A percentile compares a stretch with the other conserved stretches of the same genome.
phyloP scores from a whole-genome alignment of 2,113 vertebrate species.

The Dinomys branickii region DNA sequence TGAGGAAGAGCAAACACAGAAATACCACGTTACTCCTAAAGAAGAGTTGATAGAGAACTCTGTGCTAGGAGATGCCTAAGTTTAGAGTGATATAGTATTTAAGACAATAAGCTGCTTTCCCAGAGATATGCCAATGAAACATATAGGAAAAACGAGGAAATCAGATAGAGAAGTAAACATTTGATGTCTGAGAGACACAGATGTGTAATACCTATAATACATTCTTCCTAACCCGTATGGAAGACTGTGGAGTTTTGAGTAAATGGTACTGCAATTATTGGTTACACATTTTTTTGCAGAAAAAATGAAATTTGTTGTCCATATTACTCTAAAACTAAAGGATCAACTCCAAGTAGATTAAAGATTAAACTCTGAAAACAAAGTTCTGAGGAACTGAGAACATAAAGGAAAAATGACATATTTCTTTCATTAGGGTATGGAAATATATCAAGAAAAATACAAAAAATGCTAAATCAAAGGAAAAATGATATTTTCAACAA shows the following conservation, averaged over 20 bases:
- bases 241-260: not conserved
- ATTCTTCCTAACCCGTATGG: too few relatives aligned
- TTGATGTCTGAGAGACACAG: not conserved
- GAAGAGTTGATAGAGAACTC: not conserved
- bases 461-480: not conserved
- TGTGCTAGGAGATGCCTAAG: not conserved
- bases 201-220: too few relatives aligned
- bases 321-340: not conserved
- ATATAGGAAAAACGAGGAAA: not conserved
- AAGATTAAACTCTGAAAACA: not conserved
- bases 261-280: not conserved
- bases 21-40: not conserved
- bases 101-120: not conserved
- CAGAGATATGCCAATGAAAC: not conserved
- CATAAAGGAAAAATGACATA: not conserved
- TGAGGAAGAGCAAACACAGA: not conserved
- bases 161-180: not conserved
- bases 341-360: not conserved
- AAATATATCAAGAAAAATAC: not conserved
- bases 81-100: not conserved
- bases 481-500: not conserved
- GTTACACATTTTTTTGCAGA: not conserved
- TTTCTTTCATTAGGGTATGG: not conserved
- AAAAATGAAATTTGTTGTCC: not conserved
- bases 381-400: not conserved